These are phyloP conservation scores for Pipra filicauda DNA, from an alignment of 2,113 vertebrate species.

Conservation along the genomic window DNA sequence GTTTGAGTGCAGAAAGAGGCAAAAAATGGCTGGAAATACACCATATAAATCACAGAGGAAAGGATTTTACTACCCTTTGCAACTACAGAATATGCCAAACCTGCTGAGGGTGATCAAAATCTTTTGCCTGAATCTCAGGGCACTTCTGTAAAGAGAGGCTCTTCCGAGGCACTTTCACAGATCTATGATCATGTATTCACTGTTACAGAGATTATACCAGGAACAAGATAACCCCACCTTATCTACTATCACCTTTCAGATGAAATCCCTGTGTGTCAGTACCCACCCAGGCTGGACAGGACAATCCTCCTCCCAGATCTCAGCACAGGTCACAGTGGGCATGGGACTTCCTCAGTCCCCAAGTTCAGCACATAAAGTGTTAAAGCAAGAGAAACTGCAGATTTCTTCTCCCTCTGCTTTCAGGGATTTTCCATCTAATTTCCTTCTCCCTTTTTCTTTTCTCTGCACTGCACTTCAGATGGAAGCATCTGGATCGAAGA, in stretches of 20 bases:
- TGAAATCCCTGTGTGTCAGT: background rate
- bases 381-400: background rate
- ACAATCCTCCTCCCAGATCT: background rate
- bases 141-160: background rate
- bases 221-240: background rate
- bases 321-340: background rate
- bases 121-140: background rate
- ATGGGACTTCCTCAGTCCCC: background rate
- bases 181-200: background rate
- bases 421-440: slow-evolving; percentile 6
- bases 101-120: background rate
- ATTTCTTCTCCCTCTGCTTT: background rate
- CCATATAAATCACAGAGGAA: background rate
- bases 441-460: background rate
- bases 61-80: background rate
- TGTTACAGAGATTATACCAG: background rate
- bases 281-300: background rate
- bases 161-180: background rate
- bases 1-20: background rate
- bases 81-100: background rate
- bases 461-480: background rate
- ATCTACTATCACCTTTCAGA: background rate
- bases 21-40: background rate
- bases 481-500: slow-evolving; percentile 54
- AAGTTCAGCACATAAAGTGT: background rate